Evolutionary conservation across 2,113 vertebrate species (phyloP).

Genomic region (Mystacornis crossleyi): DNA sequence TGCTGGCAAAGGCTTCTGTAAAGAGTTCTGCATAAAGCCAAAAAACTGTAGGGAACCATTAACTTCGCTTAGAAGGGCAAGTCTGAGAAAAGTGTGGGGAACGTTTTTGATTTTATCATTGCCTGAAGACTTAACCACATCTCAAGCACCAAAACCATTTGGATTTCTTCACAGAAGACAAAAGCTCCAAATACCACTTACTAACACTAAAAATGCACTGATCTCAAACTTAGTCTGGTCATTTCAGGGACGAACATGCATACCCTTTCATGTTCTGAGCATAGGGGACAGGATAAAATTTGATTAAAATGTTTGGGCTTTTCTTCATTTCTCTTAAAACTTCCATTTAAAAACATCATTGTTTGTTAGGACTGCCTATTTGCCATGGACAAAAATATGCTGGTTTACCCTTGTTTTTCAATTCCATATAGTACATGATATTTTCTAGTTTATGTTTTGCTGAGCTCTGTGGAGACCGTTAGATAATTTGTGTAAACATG

Average conservation of each 20-base stretch:
- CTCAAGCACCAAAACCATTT: neutral
- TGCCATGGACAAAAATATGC: neutral
- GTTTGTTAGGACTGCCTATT: neutral
- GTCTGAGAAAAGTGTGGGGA: neutral
- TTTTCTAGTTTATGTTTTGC: neutral
- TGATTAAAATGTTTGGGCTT: neutral
- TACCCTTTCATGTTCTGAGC: neutral
- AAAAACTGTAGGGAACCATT: neutral
- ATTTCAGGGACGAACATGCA: neutral
- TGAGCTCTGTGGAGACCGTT: neutral
- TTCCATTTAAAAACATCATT: neutral
- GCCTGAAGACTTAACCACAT: neutral
- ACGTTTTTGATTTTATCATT: neutral
- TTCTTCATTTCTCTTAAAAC: neutral
- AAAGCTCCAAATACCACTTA: neutral
- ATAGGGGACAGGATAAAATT: neutral
- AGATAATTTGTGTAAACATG: neutral
- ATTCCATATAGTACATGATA: accelerated
- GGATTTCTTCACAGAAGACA: neutral
- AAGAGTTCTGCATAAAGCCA: neutral
- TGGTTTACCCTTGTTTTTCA: neutral
- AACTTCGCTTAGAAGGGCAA: neutral
- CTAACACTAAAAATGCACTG: neutral
- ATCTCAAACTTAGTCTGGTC: neutral
- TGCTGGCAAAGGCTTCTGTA: neutral